phyloP scores from a whole-genome alignment of 1,140 invertebrate species.

The Trichogramma pretiosum region DNA sequence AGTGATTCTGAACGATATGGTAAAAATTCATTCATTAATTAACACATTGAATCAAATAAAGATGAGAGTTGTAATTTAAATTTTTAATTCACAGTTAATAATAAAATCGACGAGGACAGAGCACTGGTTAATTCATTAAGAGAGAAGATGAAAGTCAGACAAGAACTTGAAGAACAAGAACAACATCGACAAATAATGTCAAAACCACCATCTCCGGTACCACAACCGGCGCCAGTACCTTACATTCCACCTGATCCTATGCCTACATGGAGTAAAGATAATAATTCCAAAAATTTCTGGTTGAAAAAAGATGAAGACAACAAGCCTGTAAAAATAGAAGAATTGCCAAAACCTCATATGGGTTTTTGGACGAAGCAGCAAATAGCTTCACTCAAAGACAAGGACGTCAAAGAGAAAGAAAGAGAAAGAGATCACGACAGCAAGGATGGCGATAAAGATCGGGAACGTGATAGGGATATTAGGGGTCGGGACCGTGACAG shows the following conservation, averaged over 20 bases:
- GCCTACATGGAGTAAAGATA: too few relatives aligned
- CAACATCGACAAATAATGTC: too few relatives aligned
- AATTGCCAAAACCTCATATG: constrained; percentile 45
- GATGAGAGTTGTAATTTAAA: not conserved
- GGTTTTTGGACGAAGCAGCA: constrained; percentile 46
- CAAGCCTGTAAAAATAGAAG: constrained; percentile 35
- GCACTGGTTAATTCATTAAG: constrained; percentile 37
- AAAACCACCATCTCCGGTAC: too few relatives aligned
- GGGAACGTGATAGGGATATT: too few relatives aligned
- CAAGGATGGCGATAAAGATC: constrained; percentile 26
- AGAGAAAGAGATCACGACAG: constrained; percentile 26
- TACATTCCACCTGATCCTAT: too few relatives aligned
- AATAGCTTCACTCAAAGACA: constrained; percentile 35
- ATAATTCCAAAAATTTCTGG: constrained; percentile 43
- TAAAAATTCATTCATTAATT: not conserved
- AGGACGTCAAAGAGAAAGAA: constrained; percentile 27
- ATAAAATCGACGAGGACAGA: constrained; percentile 26
- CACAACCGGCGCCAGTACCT: too few relatives aligned
- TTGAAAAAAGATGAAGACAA: constrained; percentile 43
- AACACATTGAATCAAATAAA: too few relatives aligned
- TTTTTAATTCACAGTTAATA: constrained; percentile 12
- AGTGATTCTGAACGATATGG: constrained; percentile 4
- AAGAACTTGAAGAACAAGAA: constrained; percentile 34
- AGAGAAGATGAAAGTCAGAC: constrained; percentile 43
- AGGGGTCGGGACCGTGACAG: constrained; percentile 33